Percentiles rank a stretch among this genome's conserved stretches.
These are phyloP conservation scores for Oreocharis arfaki DNA, from an alignment of 2,113 vertebrate genomes.

Conservation along the genomic window DNA sequence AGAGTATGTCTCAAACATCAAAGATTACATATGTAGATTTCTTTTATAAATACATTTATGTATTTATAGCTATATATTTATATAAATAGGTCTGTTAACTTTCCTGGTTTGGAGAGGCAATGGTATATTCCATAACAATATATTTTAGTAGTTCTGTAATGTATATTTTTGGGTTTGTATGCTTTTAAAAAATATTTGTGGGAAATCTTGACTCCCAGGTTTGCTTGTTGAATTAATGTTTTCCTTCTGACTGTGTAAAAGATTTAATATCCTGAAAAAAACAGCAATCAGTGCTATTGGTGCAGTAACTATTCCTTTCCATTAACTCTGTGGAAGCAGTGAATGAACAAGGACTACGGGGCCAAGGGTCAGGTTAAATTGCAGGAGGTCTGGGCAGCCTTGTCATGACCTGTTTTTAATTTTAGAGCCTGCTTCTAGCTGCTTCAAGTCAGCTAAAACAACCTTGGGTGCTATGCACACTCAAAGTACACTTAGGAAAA, in stretches of 20 bases:
- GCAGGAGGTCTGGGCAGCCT: neutral
- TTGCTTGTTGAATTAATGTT: neutral
- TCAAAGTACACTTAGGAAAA: neutral
- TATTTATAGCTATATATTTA: neutral
- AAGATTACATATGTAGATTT: neutral
- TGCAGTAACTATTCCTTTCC: neutral
- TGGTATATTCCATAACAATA: neutral
- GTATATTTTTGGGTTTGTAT: neutral
- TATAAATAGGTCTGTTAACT: neutral
- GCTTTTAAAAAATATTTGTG: neutral
- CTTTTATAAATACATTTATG: neutral
- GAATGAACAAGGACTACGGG: neutral
- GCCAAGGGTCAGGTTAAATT: conserved; percentile 23
- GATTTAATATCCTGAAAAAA: neutral
- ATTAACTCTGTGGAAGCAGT: conserved; percentile 2
- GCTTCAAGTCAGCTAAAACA: neutral
- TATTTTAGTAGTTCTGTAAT: neutral
- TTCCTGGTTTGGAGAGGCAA: neutral
- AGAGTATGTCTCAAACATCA: neutral
- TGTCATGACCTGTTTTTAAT: conserved; percentile 20
- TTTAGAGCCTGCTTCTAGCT: neutral
- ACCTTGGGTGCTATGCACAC: neutral
- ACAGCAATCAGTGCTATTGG: neutral
- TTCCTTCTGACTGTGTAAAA: neutral
- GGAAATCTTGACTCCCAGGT: neutral